Conservation (phyloP, 1,140 invertebrate genomes). For the Drosophila ambigua region DNA sequence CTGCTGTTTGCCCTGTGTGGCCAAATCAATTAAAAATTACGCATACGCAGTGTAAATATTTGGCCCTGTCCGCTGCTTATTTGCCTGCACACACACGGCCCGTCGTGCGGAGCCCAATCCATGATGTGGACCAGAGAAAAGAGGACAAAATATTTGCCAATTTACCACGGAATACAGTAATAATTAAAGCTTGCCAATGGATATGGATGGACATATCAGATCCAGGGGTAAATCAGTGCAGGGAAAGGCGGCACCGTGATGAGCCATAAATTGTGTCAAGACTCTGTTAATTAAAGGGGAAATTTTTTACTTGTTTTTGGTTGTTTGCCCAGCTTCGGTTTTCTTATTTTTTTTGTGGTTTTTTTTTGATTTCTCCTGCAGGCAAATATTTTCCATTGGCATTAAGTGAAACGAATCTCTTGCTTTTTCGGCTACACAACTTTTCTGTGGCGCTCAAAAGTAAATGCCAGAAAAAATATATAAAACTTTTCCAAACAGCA, state of each 20-base stretch:
- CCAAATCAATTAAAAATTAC: slow-evolving; percentile 82
- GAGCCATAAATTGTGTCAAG: slow-evolving; percentile 32
- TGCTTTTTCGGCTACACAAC: slow-evolving; percentile 27
- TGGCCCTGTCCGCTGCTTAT: slow-evolving; percentile 51
- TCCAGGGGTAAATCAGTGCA: not conserved
- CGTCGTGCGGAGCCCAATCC: not conserved
- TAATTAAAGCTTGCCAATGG: slow-evolving; percentile 1
- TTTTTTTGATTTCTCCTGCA: slow-evolving; percentile 9
- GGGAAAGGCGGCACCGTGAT: slow-evolving; percentile 1
- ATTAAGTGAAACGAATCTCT: slow-evolving; percentile 68
- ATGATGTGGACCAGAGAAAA: not conserved
- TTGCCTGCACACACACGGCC: slow-evolving; percentile 33
- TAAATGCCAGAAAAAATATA: slow-evolving; percentile 52
- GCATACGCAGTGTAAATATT: slow-evolving; percentile 78
- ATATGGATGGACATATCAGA: too few relatives aligned
- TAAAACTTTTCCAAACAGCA: slow-evolving; percentile 39
- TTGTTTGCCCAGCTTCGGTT: not conserved
- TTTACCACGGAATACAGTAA: slow-evolving; percentile 6
- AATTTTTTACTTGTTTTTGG: slow-evolving; percentile 21
- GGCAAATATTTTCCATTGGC: slow-evolving; percentile 46
- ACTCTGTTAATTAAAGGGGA: slow-evolving; percentile 70
- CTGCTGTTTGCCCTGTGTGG: slow-evolving; percentile 66
- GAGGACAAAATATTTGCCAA: slow-evolving; percentile 7
- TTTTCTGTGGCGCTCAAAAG: slow-evolving; percentile 43
- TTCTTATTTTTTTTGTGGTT: slow-evolving; percentile 4